These are phyloP conservation scores for Plemyria rubiginata DNA, from an alignment of 2,888 invertebrate species.

Conservation along the genomic window DNA sequence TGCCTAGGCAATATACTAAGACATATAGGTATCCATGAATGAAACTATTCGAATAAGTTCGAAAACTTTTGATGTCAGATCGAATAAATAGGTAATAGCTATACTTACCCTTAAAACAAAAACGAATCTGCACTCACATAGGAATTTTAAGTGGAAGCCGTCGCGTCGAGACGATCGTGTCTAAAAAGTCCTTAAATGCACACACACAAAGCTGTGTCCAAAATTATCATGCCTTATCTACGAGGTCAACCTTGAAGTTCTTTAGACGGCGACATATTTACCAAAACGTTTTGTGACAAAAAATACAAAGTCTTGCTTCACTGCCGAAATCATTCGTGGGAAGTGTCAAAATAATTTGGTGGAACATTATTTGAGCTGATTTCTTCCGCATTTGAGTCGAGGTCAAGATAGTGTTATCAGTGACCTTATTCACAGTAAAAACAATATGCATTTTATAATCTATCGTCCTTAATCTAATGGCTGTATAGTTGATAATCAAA, in stretches of 20 bases:
- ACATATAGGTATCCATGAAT: conserved; percentile 8
- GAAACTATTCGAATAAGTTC: background rate
- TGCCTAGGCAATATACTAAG: conserved; percentile 16
- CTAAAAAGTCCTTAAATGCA: conserved; percentile 61
- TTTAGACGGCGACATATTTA: conserved; percentile 73
- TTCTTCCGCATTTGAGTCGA: conserved; percentile 73
- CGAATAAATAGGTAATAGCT: conserved; percentile 23
- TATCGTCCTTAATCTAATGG: conserved; percentile 57
- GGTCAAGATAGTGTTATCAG: conserved; percentile 71
- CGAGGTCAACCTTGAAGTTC: conserved; percentile 80
- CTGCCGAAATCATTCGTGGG: conserved; percentile 37
- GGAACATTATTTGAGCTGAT: conserved; percentile 57
- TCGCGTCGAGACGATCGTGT: conserved; percentile 36
- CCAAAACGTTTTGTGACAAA: conserved; percentile 60
- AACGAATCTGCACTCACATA: conserved; percentile 21
- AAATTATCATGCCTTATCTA: conserved; percentile 80
- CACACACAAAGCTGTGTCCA: conserved; percentile 62
- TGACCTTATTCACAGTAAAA: conserved; percentile 66
- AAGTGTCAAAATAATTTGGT: conserved; percentile 60
- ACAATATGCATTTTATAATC: conserved; percentile 69
- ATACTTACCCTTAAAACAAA: conserved; percentile 12
- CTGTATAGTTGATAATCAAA: conserved; percentile 8
- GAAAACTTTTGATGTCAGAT: conserved; percentile 26
- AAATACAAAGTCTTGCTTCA: conserved; percentile 49
- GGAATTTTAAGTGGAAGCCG: conserved; percentile 34